Percentiles rank a stretch among this genome's conserved stretches.
Conservation (phyloP, 2,113 vertebrate genomes). For the Scytalopus superciliaris region DNA sequence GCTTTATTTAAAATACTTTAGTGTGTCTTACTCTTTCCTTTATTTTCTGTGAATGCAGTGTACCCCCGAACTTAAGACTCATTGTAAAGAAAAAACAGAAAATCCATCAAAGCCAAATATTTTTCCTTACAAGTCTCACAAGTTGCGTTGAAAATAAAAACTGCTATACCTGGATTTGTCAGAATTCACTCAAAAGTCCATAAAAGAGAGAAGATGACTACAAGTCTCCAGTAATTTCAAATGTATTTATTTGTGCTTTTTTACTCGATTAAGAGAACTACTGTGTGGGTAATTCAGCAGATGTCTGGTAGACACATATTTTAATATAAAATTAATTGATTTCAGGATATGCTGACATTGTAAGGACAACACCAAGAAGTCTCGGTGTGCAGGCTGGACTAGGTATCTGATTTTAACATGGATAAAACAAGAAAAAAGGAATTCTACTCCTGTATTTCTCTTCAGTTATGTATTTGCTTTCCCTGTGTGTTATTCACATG, state of each 20-base stretch:
- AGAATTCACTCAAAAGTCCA: background rate
- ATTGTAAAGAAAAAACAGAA: background rate
- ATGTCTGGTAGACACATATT: background rate
- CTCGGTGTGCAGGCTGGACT: background rate
- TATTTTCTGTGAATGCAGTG: background rate
- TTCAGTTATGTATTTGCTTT: background rate
- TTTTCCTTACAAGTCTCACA: background rate
- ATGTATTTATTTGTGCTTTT: background rate
- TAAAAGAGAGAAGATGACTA: background rate
- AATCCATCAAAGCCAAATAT: background rate
- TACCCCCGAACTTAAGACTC: background rate
- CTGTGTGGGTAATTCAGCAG: background rate
- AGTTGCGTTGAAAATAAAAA: background rate
- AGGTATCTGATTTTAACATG: background rate
- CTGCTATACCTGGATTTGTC: background rate
- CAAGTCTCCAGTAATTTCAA: background rate
- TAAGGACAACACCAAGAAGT: background rate
- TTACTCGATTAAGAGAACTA: background rate
- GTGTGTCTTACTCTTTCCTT: background rate
- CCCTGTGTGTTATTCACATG: background rate
- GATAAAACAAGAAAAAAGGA: background rate
- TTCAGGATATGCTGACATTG: background rate
- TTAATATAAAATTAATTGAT: background rate
- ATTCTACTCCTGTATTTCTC: background rate
- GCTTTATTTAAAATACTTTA: background rate